A percentile compares a stretch with the other conserved stretches of the same genome.
Evolutionary conservation across 2,113 vertebrate species (phyloP).

Genomic region (Pogona vitticeps): DNA sequence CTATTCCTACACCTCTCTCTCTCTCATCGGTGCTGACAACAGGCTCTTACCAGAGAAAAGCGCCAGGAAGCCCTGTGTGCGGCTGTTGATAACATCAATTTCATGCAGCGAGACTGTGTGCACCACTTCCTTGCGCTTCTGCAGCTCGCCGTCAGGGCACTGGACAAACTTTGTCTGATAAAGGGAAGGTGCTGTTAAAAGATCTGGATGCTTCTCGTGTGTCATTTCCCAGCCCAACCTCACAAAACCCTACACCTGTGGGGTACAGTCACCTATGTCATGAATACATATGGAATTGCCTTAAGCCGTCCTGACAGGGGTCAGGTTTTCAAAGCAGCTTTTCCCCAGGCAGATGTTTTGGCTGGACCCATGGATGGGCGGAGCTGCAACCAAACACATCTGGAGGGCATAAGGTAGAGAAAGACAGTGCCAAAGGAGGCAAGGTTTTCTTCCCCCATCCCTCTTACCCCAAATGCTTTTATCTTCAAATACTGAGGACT

Average conservation of each 20-base stretch:
- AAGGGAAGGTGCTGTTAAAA: background rate
- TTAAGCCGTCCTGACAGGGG: background rate
- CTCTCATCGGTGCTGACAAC: background rate
- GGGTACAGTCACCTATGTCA: background rate
- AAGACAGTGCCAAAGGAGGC: background rate
- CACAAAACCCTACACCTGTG: no score
- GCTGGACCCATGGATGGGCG: no score
- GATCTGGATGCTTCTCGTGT: background rate
- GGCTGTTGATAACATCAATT: constrained; percentile 95
- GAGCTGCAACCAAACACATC: background rate
- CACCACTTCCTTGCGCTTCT: constrained; percentile 94
- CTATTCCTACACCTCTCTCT: no score
- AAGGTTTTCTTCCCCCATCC: no score
- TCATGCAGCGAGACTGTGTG: constrained; percentile 93
- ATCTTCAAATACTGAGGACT: background rate
- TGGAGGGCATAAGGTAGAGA: background rate
- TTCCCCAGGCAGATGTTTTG: background rate
- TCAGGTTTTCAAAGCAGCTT: background rate
- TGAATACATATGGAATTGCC: background rate
- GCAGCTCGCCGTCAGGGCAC: constrained; percentile 93
- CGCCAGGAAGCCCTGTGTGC: constrained; percentile 93
- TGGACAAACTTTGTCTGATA: constrained; percentile 92
- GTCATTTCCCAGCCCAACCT: background rate
- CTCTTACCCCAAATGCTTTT: background rate
- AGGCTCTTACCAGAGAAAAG: constrained; percentile 84